Base-by-base conservation (phyloP, 1,140 invertebrate species). In the Musca vetustissima region DNA sequence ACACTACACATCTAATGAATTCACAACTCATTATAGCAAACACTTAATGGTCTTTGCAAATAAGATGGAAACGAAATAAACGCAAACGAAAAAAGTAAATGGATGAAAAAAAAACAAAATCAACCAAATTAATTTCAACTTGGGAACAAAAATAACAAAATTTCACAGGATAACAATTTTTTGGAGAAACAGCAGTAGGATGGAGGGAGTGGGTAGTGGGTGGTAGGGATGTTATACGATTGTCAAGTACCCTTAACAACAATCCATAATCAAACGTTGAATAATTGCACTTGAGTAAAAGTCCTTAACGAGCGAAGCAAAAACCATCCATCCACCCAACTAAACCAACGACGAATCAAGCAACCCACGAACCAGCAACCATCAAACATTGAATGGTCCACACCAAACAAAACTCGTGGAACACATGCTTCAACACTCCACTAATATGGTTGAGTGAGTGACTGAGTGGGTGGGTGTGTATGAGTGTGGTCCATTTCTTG, bases 51-150 rank as follows among this genome's bases (percentile, higher is more conserved):
- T 43, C 36, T 43, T n/a, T 43, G 36, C 36, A 43, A 43, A 43
- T 43, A 43, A 43, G 36, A 11, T 43, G 36, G 11, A 43, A 7
- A 2, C 11, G 11, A 43, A 6, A 43, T 2, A 43, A 43, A 43
- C n/a, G n/a, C n/a, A n/a, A n/a, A n/a, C n/a, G n/a, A n/a, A n/a
- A n/a, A n/a, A n/a, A n/a, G n/a, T n/a, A n/a, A n/a, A n/a, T n/a
- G n/a, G n/a, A n/a, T n/a, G n/a, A n/a, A 43, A 7, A 43, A 7
- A 43, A 13, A 4, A 43, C 36, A 43, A 11, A 43, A 8, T 43
- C 14, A 59, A n/a, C 17, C 55, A 59, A 59, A 59, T 59, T 59
- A 32, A 59, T 59, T 59, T 59, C 24, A 28, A 15, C 55, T 59
- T 32, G 6, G 28, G 22, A 28, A n/a, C n/a, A n/a, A 59, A 32